These are phyloP conservation scores for Helleia helle DNA, from an alignment of 2,888 invertebrate genomes.

Conservation along the genomic window DNA sequence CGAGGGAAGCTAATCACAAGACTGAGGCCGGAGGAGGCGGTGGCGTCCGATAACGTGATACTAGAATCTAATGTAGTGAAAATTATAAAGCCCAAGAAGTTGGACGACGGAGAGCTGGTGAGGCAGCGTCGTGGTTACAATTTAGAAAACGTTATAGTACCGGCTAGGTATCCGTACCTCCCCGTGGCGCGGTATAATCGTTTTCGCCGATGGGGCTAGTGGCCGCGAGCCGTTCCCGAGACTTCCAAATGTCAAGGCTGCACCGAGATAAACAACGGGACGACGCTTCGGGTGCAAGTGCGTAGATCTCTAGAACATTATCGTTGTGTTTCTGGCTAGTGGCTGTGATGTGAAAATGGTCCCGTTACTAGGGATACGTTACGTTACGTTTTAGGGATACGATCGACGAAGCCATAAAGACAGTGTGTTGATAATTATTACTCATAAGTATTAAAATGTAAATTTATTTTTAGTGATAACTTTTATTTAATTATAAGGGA, in stretches of 20 bases:
- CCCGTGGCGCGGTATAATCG: slow-evolving; percentile 56
- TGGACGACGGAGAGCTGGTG: slow-evolving; percentile 41
- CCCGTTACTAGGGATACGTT: slow-evolving; percentile 38
- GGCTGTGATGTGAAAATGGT: slow-evolving; percentile 60
- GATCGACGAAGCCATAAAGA: too few relatives aligned
- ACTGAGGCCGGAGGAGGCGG: slow-evolving; percentile 44
- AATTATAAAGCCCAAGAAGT: slow-evolving; percentile 46
- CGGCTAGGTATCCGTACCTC: slow-evolving; percentile 62
- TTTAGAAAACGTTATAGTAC: slow-evolving; percentile 65
- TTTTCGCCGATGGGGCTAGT: slow-evolving; percentile 65
- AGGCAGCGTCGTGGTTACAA: slow-evolving; percentile 62
- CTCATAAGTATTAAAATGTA: slow-evolving; percentile 8
- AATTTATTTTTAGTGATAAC: slow-evolving; percentile 2
- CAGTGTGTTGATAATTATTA: slow-evolving; percentile 1
- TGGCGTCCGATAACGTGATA: slow-evolving; percentile 57
- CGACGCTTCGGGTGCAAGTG: slow-evolving; percentile 26
- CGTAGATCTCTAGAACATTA: slow-evolving; percentile 32
- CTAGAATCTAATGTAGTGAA: slow-evolving; percentile 58
- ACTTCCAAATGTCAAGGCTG: slow-evolving; percentile 62
- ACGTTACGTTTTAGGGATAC: slow-evolving; percentile 35
- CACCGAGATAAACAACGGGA: slow-evolving; percentile 35
- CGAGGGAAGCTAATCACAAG: slow-evolving; percentile 57
- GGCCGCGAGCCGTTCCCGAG: slow-evolving; percentile 30
- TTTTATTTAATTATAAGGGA: neutral
- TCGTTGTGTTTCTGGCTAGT: slow-evolving; percentile 46